Percentiles rank a stretch among this genome's conserved stretches.
phyloP scores from a whole-genome alignment of 1,140 invertebrate genomes.

The Drosophila nigromelanica region DNA sequence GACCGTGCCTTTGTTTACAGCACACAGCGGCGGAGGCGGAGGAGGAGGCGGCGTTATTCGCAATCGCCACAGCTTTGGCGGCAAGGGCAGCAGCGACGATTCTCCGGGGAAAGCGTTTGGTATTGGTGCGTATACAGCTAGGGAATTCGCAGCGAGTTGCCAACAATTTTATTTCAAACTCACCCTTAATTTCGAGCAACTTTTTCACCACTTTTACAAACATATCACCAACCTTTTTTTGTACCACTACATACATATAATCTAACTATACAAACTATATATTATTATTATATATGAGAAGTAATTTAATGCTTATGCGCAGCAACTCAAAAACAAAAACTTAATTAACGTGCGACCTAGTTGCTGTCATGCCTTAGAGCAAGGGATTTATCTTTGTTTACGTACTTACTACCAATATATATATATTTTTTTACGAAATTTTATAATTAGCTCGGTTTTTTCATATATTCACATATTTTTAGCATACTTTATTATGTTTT shows the following conservation, averaged over 20 bases:
- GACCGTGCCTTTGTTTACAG: slow-evolving; percentile 35
- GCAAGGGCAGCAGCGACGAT: slow-evolving; percentile 79
- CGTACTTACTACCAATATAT: slow-evolving; percentile 6
- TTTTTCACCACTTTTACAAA: slow-evolving; percentile 33
- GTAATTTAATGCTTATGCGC: slow-evolving; percentile 64
- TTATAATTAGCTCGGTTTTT: slow-evolving; percentile 22
- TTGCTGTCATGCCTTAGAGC: slow-evolving; percentile 59
- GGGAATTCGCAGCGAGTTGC: not conserved
- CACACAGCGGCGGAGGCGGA: slow-evolving; percentile 38
- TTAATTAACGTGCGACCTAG: slow-evolving; percentile 35
- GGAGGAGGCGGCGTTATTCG: slow-evolving; percentile 55
- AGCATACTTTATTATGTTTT: slow-evolving; percentile 28
- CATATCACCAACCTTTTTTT: slow-evolving; percentile 58
- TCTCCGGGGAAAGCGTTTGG: slow-evolving; percentile 88
- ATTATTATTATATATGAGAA: slow-evolving; percentile 34
- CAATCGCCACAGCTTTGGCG: slow-evolving; percentile 80
- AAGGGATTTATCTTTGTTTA: slow-evolving; percentile 77
- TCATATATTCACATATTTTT: slow-evolving; percentile 25
- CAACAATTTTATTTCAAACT: slow-evolving; percentile 52
- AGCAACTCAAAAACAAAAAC: slow-evolving; percentile 36
- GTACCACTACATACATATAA: slow-evolving; percentile 50
- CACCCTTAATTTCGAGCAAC: slow-evolving; percentile 73
- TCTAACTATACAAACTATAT: slow-evolving; percentile 51
- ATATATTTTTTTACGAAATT: slow-evolving; percentile 7
- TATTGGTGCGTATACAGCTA: slow-evolving; percentile 87